phyloP scores from a whole-genome alignment of 2,888 invertebrate species.

The Idaea aversata region DNA sequence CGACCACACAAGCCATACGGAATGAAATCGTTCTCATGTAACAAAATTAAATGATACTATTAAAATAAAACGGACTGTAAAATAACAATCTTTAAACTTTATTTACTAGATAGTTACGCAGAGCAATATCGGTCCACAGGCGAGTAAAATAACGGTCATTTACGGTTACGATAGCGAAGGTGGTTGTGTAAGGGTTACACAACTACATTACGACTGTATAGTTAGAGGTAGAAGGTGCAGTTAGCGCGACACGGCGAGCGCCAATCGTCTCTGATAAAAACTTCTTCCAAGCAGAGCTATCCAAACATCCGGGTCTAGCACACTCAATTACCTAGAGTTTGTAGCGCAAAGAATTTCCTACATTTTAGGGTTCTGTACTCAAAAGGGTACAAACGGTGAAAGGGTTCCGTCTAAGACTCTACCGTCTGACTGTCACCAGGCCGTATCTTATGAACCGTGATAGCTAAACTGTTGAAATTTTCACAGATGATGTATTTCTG shows the following conservation, averaged over 20 bases:
- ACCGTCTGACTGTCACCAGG: no score
- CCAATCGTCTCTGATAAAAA: slow-evolving; percentile 70
- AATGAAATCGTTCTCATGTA: slow-evolving; percentile 26
- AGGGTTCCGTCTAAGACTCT: no score
- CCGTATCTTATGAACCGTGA: no score
- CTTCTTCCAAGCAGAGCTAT: slow-evolving; percentile 54
- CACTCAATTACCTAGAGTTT: slow-evolving; percentile 71
- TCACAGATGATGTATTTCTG: no score
- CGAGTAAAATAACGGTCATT: slow-evolving; percentile 32
- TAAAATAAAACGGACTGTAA: slow-evolving; percentile 24
- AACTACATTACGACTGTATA: slow-evolving; percentile 16
- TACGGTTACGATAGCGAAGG: slow-evolving; percentile 26
- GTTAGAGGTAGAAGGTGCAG: slow-evolving; percentile 41
- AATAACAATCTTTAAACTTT: slow-evolving; percentile 21
- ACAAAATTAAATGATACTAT: slow-evolving; percentile 24
- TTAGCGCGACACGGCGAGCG: slow-evolving; percentile 55
- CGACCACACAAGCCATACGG: slow-evolving; percentile 9
- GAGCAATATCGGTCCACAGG: slow-evolving; percentile 33
- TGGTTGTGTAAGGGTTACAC: slow-evolving; percentile 40
- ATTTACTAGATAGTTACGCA: slow-evolving; percentile 26
- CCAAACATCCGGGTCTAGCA: slow-evolving; percentile 66
- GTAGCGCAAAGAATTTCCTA: slow-evolving; percentile 55
- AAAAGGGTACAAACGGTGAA: no score
- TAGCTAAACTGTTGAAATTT: no score
- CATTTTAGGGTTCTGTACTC: no score